These are phyloP conservation scores for Masnerella sp. DNA, from an alignment of 2,888 invertebrate species.

Conservation along the genomic window DNA sequence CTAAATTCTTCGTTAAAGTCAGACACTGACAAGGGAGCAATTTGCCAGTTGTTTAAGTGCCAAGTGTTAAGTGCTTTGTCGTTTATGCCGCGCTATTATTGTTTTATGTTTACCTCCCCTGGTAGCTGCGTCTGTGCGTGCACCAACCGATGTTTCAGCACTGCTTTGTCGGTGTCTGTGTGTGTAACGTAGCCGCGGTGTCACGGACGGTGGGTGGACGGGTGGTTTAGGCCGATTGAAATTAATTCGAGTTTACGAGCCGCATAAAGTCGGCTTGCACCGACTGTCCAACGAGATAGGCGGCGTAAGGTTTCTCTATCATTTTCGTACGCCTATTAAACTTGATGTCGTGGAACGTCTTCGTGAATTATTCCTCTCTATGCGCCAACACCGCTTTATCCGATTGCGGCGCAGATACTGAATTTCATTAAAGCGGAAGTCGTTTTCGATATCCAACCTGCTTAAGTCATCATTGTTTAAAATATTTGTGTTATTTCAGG, in stretches of 20 bases:
- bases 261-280: slow-evolving; percentile 67
- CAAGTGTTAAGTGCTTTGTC: slow-evolving; percentile 78
- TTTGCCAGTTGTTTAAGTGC: slow-evolving; percentile 78
- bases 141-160: no score
- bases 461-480: no score
- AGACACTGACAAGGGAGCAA: slow-evolving; percentile 76
- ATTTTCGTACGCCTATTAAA: slow-evolving; percentile 53
- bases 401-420: slow-evolving; percentile 28
- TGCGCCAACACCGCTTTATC: slow-evolving; percentile 23
- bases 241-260: slow-evolving; percentile 76
- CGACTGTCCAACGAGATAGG: slow-evolving; percentile 68
- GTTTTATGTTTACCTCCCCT: slow-evolving; percentile 75
- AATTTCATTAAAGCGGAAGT: neutral
- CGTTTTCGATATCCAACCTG: no score
- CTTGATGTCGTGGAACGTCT: slow-evolving; percentile 34
- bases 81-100: slow-evolving; percentile 78
- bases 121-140: slow-evolving; percentile 43
- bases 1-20: slow-evolving; percentile 74
- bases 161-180: no score
- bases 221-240: slow-evolving; percentile 73
- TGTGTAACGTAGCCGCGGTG: slow-evolving; percentile 31
- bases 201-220: slow-evolving; percentile 58
- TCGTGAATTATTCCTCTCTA: slow-evolving; percentile 36
- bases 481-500: neutral
- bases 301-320: slow-evolving; percentile 64